Percentiles rank a stretch among this genome's conserved stretches.
Evolutionary conservation across 2,113 vertebrate genomes (phyloP).

Genomic region (Micromys minutus): DNA sequence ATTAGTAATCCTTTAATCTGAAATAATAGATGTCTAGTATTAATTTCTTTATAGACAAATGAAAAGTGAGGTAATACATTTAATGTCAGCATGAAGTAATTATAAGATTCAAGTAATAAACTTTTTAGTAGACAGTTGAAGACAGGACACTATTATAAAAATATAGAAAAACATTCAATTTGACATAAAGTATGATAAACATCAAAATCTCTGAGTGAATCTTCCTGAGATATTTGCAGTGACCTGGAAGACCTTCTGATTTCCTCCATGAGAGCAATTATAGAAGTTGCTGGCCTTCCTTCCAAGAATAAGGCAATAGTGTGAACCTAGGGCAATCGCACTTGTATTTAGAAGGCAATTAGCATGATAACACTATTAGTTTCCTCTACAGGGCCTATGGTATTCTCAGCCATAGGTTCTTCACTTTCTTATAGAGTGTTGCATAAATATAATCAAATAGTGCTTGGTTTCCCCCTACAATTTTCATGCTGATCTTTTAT

Average conservation of each 20-base stretch:
- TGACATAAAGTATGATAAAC: neutral
- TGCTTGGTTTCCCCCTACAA: neutral
- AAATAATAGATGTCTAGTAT: neutral
- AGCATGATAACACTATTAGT: neutral
- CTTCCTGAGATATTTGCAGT: neutral
- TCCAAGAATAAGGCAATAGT: too few relatives aligned
- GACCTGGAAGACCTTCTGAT: neutral
- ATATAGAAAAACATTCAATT: neutral
- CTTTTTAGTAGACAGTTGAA: neutral
- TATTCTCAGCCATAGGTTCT: neutral
- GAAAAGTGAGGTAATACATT: neutral
- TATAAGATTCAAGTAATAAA: neutral
- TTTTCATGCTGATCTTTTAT: neutral
- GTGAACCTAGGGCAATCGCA: neutral
- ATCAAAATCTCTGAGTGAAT: neutral
- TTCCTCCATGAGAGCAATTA: neutral
- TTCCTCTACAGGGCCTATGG: neutral
- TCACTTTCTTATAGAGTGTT: neutral
- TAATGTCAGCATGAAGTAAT: neutral
- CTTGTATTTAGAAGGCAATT: neutral
- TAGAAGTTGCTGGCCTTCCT: neutral
- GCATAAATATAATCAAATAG: neutral
- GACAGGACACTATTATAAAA: neutral
- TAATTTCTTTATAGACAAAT: neutral
- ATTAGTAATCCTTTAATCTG: neutral